Evolutionary conservation across 2,113 vertebrate genomes (phyloP), one percentile per base, ranked within the genome.

Genomic region (Coptodon bakossiorum): DNA sequence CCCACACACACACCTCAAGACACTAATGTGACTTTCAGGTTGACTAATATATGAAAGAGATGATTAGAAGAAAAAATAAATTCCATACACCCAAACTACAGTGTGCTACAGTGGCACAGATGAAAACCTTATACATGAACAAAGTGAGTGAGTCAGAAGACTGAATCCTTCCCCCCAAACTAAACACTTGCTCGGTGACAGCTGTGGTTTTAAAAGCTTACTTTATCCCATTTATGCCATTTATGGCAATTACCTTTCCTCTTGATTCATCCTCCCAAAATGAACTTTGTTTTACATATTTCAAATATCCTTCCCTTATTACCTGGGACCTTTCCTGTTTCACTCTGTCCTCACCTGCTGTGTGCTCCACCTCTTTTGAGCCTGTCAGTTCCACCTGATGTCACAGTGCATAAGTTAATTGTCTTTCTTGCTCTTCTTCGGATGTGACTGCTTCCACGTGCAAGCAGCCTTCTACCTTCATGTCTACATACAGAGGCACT

Each of bases 101-200:
- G 40, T n/a, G 34, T 13, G 71, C 66, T 45, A 27, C 71, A 68
- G 63, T 73, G 40, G 40, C 22, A 48, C 22, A 73, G 22, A 27
- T 73, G 9, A 73, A 73, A 73, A 27, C 22, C 4, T 17, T 73
- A 45, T 86, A 84, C 40, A 29, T 56, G 79, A 86, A 90, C 63
- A 80, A 89, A 90, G 85, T 76, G 27, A 89, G 89, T 93, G 88
- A 93, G 82, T 94, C 91, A 94, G 53, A 91, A 10, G n/a, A 91
- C 63, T 73, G 92, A 81, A 85, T 88, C 88, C 89, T 61, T 61
- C 16, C 80, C 82, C 38, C 80, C 17, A 22, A 82, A 50, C 71
- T 80, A 76, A 83, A 79, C 83, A 82, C 52, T 66, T 53, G 29
- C 89, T 89, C 59, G 5, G 34, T 80, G 73, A 93, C 85, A 93